Base-by-base conservation (phyloP, 2,797 vertebrate genomes). In the Lithobates sylvaticus region DNA sequence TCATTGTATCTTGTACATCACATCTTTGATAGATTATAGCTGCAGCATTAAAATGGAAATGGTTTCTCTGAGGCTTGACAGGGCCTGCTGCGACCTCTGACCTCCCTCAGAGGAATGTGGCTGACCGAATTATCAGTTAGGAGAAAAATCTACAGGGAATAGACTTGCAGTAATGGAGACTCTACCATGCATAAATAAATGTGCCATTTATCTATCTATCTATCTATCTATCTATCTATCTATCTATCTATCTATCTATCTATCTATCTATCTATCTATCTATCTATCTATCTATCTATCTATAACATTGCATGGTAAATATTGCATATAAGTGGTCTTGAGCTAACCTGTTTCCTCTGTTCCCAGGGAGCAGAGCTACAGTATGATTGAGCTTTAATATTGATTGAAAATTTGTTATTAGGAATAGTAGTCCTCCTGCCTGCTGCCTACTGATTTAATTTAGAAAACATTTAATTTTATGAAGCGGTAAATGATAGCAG, bases 21-120 rank as follows among this genome's bases (percentile, higher is more conserved):
- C 95, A 94, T 95, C 94, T 95, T 93, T 97, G 96, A 97, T 97
- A 95, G 97, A 99, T 98, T 96, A 96, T 95, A 96, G 95, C 96
- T 95, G 95, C 94, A 96, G 96, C 97, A 99, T 99, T 99, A 98
- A 97, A 97, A 98, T 98, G 97, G 97, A 98, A 98, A 99, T 98
- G 92, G 96, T 95, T 97, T 96, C 92, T 93, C 95, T 93, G 95
- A 95, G 94, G 94, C 94, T 94, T 96, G 97, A 97, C 96, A 94
- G 93, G 95, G 93, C 93, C 93, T 92, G 88, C 91, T 92, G 89
- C 89, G 93, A 97, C 97, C 96, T 88, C 0, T 96, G 95, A 96
- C 95, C 96, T 95, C 95, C 93, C 92, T 93, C 92, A 91, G 94
- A 96, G 95, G 95, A 96, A 96, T 95, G 93, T 93, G 94, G 93